Evolutionary conservation across 2,797 vertebrate genomes (phyloP).

Genomic region (Okamejei kenojei): DNA sequence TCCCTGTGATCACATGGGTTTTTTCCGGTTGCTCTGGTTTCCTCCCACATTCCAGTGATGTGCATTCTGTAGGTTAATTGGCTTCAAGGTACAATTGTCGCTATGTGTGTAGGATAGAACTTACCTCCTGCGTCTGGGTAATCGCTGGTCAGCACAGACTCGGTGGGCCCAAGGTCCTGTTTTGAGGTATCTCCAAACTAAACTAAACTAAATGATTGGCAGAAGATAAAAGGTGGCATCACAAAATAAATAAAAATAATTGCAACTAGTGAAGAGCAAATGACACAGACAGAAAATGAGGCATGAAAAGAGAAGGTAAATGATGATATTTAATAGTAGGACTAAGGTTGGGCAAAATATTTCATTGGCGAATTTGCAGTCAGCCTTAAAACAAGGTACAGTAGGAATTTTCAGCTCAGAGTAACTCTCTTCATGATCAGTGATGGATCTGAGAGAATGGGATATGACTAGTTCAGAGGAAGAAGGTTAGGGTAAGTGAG

Average conservation of each 20-base stretch:
- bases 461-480: background rate
- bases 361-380: background rate
- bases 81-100: too few relatives aligned
- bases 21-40: too few relatives aligned
- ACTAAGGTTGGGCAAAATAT: background rate
- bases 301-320: background rate
- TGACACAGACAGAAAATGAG: background rate
- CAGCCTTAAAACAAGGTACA: background rate
- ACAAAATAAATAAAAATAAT: background rate
- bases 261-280: background rate
- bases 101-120: too few relatives aligned
- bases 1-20: too few relatives aligned
- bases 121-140: too few relatives aligned
- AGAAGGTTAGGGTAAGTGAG: background rate
- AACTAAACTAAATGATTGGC: background rate
- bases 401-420: background rate
- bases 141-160: too few relatives aligned
- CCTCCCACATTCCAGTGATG: too few relatives aligned
- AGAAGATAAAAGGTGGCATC: background rate
- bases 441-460: background rate
- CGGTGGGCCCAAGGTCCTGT: too few relatives aligned
- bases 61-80: too few relatives aligned
- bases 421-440: background rate
- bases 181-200: too few relatives aligned
- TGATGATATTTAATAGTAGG: background rate